These are phyloP conservation scores for Sarcophaga caerulescens DNA, from an alignment of 2,888 invertebrate species.

Conservation along the genomic window DNA sequence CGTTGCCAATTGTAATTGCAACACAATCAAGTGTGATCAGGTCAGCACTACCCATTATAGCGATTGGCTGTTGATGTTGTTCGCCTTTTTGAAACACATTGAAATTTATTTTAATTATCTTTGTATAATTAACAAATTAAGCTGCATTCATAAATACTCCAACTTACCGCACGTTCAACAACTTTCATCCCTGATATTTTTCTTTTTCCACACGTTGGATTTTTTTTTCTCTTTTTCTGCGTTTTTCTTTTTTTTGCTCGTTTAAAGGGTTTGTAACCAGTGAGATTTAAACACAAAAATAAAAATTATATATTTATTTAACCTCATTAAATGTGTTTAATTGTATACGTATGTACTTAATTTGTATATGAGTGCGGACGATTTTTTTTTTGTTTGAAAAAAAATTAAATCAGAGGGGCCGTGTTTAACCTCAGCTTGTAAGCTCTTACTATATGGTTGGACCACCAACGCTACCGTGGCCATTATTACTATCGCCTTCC, in stretches of 20 bases:
- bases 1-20: background rate
- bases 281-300: conserved; percentile 11
- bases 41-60: conserved; percentile 25
- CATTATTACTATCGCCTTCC: conserved; percentile 3
- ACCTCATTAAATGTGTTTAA: conserved; percentile 42
- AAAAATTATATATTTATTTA: conserved; percentile 54
- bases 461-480: background rate
- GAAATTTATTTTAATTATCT: conserved; percentile 64
- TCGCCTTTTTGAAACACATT: conserved; percentile 44
- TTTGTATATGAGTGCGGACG: no score
- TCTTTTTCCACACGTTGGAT: background rate
- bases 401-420: conserved; percentile 26
- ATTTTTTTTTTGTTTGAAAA: conserved; percentile 23
- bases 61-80: conserved; percentile 32
- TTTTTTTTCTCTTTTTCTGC: background rate
- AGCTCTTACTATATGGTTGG: background rate
- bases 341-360: background rate
- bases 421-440: conserved; percentile 28
- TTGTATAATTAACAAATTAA: conserved; percentile 66
- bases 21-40: conserved; percentile 27
- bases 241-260: no score
- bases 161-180: conserved; percentile 8
- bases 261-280: background rate
- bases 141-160: conserved; percentile 60
- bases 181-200: no score